Base-by-base conservation (phyloP, 2,888 invertebrate genomes). In the Andrena praecox region DNA sequence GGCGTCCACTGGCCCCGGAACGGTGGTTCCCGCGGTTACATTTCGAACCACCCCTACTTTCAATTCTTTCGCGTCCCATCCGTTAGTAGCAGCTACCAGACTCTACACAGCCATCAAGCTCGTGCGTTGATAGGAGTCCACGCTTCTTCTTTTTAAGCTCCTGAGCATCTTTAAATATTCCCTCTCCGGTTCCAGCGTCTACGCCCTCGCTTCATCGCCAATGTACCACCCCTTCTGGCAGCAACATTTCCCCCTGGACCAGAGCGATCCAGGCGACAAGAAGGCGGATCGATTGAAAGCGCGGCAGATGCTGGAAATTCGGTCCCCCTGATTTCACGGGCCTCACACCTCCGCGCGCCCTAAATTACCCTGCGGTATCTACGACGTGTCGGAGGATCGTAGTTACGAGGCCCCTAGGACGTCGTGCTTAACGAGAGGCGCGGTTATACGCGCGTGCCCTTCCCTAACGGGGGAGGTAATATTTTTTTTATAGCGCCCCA, bases 391-490 rank as follows among this genome's bases (percentile, higher is more conserved):
- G 56, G 64, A 59, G 50, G 64, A 54, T 54, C 50, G 59, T 68
- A 68, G 72, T 75, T 79, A 73, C 56, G 60, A 62, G 42, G 52
- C 78, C 70, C 83, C 12, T 59, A 68, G 70, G 78, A 78, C 59
- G 31, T 33, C 72, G 62, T 10, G 60, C 73, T 86, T 80, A 88
- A 86, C 79, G 71, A 85, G 71, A 85, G 77, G 63, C 75, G 60
- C 59, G 72, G 70, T 12, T 42, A 42, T 77, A 62, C 62, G 68
- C 72, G 33, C 60, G 64, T 63, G 56, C 67, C 71, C 59, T 73
- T 62, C 64, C 64, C 67, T 3, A 16, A 63, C 56, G 56, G 70
- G 63, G 16, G 50, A 59, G 62, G 69, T 60, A 52, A 77, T 83
- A 69, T 68, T 79, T 81, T 78, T 78, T 79, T 86, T 83, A 76